Evolutionary conservation across 1,140 invertebrate species (phyloP).

Genomic region (Choristoneura fumiferana): DNA sequence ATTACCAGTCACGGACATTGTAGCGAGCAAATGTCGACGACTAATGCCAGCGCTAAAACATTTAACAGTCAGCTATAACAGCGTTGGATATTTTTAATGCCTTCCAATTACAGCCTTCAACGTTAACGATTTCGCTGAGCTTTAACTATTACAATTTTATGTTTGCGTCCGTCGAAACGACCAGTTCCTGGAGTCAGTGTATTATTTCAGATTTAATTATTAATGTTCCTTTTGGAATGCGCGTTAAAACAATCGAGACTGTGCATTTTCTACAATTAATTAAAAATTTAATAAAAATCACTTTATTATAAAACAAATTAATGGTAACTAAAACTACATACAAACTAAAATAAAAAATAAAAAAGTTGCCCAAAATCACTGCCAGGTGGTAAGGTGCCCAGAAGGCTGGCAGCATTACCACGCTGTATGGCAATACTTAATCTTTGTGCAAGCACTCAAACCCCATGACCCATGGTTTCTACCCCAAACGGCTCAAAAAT

Average conservation of each 20-base stretch:
- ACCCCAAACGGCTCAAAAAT: too few species aligned
- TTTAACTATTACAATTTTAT: slow-evolving; percentile 75
- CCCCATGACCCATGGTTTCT: too few species aligned
- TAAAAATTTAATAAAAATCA: too few species aligned
- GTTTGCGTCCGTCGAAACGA: slow-evolving; percentile 52
- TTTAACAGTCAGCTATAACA: slow-evolving; percentile 73
- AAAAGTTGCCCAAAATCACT: too few species aligned
- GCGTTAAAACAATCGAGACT: neutral
- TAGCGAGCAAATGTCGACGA: slow-evolving; percentile 64
- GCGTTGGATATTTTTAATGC: slow-evolving; percentile 69
- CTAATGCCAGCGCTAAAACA: slow-evolving; percentile 68
- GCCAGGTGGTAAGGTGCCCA: too few species aligned
- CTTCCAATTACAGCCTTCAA: slow-evolving; percentile 73
- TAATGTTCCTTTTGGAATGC: slow-evolving; percentile 6
- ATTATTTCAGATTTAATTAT: slow-evolving; percentile 44
- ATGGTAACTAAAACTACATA: too few species aligned
- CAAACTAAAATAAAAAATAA: too few species aligned
- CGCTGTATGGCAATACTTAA: too few species aligned
- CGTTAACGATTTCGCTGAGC: slow-evolving; percentile 68
- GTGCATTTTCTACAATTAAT: too few species aligned
- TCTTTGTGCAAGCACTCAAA: too few species aligned
- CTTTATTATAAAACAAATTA: too few species aligned
- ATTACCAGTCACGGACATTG: slow-evolving; percentile 45
- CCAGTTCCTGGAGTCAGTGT: slow-evolving; percentile 45
- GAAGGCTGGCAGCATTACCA: too few species aligned